A percentile compares a stretch with the other conserved stretches of the same genome.
Conservation (phyloP, 2,888 invertebrate species). For the Agriopis aurantiaria region DNA sequence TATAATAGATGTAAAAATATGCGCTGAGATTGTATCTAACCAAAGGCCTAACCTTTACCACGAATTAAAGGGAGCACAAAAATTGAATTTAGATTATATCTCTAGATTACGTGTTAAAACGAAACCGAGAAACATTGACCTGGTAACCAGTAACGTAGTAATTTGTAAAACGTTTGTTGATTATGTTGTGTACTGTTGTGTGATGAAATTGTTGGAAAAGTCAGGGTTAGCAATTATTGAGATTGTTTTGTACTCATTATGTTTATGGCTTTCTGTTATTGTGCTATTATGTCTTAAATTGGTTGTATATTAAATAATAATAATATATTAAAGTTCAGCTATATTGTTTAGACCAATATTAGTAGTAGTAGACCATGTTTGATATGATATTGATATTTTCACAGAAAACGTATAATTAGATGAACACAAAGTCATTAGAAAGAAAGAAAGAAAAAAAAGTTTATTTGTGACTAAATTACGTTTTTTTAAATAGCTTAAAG, state of each 20-base stretch:
- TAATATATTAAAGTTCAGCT: not conserved
- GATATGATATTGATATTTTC: too few species aligned
- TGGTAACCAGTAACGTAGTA: constrained; percentile 22
- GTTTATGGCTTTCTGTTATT: constrained; percentile 18
- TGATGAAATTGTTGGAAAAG: constrained; percentile 35
- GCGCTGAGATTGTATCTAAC: constrained; percentile 25
- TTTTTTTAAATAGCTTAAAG: too few species aligned
- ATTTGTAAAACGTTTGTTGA: constrained; percentile 32
- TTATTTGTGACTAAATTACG: too few species aligned
- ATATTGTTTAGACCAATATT: too few species aligned
- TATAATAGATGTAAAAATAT: constrained; percentile 23
- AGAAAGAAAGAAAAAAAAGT: too few species aligned
- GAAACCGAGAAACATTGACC: constrained; percentile 37
- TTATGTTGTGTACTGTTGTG: constrained; percentile 25
- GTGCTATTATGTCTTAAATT: constrained; percentile 9
- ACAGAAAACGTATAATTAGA: too few species aligned
- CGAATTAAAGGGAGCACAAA: constrained; percentile 32
- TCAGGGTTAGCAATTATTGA: constrained; percentile 33
- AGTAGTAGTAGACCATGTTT: too few species aligned
- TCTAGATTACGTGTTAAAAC: constrained; percentile 35
- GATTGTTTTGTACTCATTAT: constrained; percentile 13
- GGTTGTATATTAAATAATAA: not conserved
- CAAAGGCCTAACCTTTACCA: constrained; percentile 21
- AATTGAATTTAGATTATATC: constrained; percentile 36
- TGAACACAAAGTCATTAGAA: too few species aligned